Conservation (phyloP, 2,888 invertebrate genomes). For the Noctua fimbriata region DNA sequence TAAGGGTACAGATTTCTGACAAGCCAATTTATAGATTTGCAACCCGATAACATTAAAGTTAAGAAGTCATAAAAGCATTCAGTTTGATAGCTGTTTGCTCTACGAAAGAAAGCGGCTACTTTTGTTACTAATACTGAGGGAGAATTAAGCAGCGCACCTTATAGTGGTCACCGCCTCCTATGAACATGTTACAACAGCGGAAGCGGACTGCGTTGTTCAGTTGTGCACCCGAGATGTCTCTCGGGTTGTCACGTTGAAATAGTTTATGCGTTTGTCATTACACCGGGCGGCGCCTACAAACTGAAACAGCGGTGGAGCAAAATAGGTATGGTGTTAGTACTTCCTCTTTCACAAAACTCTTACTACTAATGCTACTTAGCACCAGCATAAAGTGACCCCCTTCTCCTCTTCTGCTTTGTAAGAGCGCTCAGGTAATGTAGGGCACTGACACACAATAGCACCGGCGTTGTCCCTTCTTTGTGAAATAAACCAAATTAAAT, state of each 20-base stretch:
- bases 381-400: too few relatives aligned
- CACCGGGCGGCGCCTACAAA: neutral
- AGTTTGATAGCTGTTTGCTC: too few relatives aligned
- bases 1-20: neutral
- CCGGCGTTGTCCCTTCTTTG: neutral
- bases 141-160: neutral
- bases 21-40: neutral
- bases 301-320: neutral
- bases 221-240: neutral
- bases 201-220: neutral
- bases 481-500: conserved; percentile 3
- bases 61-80: neutral
- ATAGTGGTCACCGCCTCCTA: neutral
- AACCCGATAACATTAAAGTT: neutral
- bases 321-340: neutral
- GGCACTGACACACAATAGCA: neutral
- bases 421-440: neutral
- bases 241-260: conserved; percentile 2
- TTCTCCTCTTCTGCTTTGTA: neutral
- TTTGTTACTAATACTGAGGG: neutral
- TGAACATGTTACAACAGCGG: neutral
- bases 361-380: neutral
- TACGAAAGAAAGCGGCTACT: neutral
- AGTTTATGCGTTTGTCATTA: neutral
- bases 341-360: neutral